Evolutionary conservation across 2,113 vertebrate species (phyloP).

Genomic region (Tylochromis polylepis): DNA sequence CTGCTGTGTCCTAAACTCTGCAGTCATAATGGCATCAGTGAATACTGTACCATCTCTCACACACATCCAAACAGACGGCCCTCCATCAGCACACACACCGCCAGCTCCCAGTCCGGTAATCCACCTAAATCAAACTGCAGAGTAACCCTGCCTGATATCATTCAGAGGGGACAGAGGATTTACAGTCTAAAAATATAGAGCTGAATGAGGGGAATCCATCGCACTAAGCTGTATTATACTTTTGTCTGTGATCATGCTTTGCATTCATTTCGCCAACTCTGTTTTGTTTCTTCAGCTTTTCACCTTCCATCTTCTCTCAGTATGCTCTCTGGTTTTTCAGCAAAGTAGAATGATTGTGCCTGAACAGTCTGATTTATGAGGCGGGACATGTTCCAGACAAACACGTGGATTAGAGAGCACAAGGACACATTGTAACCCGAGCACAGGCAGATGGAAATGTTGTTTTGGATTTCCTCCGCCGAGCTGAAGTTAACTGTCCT

Average conservation of each 20-base stretch:
- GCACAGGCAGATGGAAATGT: slow-evolving; percentile 31
- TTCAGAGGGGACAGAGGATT: slow-evolving; percentile 42
- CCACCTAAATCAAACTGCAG: slow-evolving; percentile 37
- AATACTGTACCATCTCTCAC: neutral
- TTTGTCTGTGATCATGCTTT: slow-evolving; percentile 20
- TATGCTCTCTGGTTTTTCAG: neutral
- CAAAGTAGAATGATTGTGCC: slow-evolving; percentile 40
- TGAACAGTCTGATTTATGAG: slow-evolving; percentile 34
- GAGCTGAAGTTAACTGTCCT: slow-evolving; percentile 17
- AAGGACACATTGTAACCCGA: slow-evolving; percentile 41
- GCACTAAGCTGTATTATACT: slow-evolving; percentile 33
- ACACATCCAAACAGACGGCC: slow-evolving; percentile 1
- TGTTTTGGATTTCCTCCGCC: slow-evolving; percentile 17
- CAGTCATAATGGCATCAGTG: slow-evolving; percentile 17
- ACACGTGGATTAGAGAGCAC: slow-evolving; percentile 56
- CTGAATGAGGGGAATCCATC: slow-evolving; percentile 26
- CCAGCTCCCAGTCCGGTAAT: slow-evolving; percentile 41
- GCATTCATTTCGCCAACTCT: slow-evolving; percentile 28
- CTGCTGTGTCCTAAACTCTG: slow-evolving; percentile 29
- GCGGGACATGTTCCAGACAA: slow-evolving; percentile 55
- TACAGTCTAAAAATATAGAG: slow-evolving; percentile 41
- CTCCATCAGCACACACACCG: neutral
- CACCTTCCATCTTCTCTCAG: neutral
- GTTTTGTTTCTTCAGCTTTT: neutral
- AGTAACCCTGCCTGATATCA: slow-evolving; percentile 33